Conservation (phyloP, 2,797 vertebrate species). For the Fratercula arctica region DNA sequence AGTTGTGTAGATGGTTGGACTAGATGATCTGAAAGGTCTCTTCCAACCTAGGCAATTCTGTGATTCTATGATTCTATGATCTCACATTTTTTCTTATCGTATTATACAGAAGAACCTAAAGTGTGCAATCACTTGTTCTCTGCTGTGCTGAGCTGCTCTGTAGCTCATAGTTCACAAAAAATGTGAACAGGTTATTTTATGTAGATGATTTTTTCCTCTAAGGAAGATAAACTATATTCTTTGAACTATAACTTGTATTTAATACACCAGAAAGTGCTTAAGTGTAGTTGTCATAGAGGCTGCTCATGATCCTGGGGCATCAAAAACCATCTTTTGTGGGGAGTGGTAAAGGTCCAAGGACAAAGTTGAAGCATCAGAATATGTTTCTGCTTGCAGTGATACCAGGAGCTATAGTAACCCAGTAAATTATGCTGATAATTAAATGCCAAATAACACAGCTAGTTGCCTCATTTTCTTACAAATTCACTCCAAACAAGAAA, state of each 20-base stretch:
- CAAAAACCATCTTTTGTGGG: not conserved
- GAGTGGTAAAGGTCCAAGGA: not conserved
- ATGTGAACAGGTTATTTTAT: not conserved
- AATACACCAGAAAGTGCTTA: not conserved
- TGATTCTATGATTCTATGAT: too few species aligned
- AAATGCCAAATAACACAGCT: not conserved
- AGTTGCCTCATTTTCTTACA: not conserved
- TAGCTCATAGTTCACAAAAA: not conserved
- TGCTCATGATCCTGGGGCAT: not conserved
- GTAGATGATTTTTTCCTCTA: not conserved
- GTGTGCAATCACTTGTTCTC: not conserved
- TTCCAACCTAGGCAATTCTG: too few species aligned
- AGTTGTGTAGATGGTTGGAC: too few species aligned
- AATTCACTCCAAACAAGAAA: not conserved
- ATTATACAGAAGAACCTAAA: not conserved
- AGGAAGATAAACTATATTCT: not conserved
- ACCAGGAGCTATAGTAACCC: fast-evolving
- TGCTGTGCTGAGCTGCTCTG: not conserved
- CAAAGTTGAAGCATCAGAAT: not conserved
- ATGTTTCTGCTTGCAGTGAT: not conserved
- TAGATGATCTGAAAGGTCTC: too few species aligned
- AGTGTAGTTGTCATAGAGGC: not conserved
- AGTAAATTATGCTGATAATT: not conserved
- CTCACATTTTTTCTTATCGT: not conserved
- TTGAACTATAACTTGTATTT: not conserved